These are phyloP conservation scores for Bubalus kerabau DNA, from an alignment of 2,113 vertebrate genomes.

Conservation along the genomic window DNA sequence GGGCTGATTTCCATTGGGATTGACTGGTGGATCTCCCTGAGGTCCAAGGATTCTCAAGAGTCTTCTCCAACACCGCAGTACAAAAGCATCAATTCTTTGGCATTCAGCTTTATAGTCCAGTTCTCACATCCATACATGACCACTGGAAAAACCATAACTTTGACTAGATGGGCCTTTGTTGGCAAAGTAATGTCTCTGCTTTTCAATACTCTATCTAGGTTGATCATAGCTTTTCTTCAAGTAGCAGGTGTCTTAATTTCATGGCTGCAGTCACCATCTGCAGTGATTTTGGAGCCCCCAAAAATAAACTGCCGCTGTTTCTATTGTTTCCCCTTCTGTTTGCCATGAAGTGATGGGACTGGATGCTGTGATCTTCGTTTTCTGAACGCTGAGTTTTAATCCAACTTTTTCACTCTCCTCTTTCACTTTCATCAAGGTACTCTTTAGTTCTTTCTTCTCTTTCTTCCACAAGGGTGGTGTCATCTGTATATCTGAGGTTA, in stretches of 20 bases:
- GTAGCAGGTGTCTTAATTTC: background rate
- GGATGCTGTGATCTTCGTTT: background rate
- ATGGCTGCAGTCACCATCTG: background rate
- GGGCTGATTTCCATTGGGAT: background rate
- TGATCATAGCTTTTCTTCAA: background rate
- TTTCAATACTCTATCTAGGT: background rate
- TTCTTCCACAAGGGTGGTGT: background rate
- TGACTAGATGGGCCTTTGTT: background rate
- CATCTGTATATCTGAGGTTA: background rate
- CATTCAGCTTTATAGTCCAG: background rate
- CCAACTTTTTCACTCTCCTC: background rate
- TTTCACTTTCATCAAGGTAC: background rate
- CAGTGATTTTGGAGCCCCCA: background rate
- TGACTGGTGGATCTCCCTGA: background rate
- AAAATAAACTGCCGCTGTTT: background rate
- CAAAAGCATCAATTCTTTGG: background rate
- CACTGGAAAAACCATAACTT: background rate
- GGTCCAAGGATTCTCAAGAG: background rate
- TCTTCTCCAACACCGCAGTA: background rate
- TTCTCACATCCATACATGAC: background rate
- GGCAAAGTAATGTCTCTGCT: background rate
- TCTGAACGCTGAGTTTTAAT: background rate
- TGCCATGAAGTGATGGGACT: background rate
- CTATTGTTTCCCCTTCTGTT: background rate
- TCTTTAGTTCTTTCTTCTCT: background rate